Percentiles rank a stretch among this genome's conserved stretches.
Evolutionary conservation across 2,797 vertebrate species (phyloP).

Genomic region (Clarias platycephalus): DNA sequence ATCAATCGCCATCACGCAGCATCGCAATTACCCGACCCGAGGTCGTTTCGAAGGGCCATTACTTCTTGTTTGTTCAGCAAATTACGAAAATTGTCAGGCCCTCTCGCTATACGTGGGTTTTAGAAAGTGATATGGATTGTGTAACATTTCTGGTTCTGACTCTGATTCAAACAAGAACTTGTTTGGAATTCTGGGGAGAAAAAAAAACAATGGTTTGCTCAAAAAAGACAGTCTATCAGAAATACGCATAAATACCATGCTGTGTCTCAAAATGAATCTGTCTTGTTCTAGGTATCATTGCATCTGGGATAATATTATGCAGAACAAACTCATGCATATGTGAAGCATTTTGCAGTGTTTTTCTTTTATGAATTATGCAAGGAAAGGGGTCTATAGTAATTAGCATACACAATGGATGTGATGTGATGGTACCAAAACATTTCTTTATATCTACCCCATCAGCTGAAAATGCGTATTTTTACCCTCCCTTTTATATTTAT

Average conservation of each 20-base stretch:
- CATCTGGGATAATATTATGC: neutral
- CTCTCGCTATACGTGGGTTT: conserved; percentile 31
- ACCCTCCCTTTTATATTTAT: too few relatives aligned
- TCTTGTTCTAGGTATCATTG: neutral
- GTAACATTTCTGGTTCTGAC: conserved; percentile 6
- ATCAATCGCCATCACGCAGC: conserved; percentile 62
- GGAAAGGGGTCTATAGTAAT: neutral
- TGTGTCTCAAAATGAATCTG: neutral
- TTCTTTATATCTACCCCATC: neutral
- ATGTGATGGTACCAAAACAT: neutral
- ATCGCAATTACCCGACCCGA: conserved; percentile 55
- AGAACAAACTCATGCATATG: neutral
- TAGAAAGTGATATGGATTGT: conserved; percentile 42
- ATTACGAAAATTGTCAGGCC: conserved; percentile 50
- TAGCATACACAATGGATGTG: neutral
- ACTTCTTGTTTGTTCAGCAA: conserved; percentile 61
- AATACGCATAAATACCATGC: neutral
- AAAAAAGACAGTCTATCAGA: neutral
- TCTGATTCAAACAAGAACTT: neutral
- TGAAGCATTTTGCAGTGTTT: neutral
- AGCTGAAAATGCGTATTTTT: neutral
- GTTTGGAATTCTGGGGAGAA: neutral
- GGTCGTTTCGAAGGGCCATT: conserved; percentile 55
- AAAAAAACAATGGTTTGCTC: neutral
- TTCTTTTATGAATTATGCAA: neutral